Percentiles rank a stretch among this genome's conserved stretches.
These are phyloP conservation scores for Hyperoodon ampullatus DNA, from an alignment of 2,113 vertebrate genomes.

Conservation along the genomic window DNA sequence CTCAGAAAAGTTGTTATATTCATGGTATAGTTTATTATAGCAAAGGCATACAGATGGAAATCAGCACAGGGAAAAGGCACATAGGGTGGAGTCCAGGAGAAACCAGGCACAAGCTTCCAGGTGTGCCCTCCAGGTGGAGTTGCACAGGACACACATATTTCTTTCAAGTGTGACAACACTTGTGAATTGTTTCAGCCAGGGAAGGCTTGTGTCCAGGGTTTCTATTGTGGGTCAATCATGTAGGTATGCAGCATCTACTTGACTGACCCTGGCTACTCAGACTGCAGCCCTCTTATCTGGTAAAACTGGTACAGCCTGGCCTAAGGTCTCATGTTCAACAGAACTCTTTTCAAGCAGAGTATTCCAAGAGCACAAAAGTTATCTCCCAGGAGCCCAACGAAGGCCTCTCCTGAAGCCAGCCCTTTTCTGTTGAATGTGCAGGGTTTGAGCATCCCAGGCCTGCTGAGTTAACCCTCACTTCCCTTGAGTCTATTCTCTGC, in stretches of 20 bases:
- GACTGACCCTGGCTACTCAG: background rate
- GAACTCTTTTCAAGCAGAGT: background rate
- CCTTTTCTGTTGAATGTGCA: background rate
- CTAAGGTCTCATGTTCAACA: background rate
- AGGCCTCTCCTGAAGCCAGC: background rate
- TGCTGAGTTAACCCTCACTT: background rate
- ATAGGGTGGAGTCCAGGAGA: background rate
- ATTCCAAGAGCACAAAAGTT: background rate
- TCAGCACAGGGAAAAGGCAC: background rate
- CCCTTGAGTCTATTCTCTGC: background rate
- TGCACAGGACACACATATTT: too few relatives aligned
- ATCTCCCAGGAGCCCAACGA: background rate
- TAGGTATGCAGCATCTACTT: background rate
- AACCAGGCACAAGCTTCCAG: background rate
- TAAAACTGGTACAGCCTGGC: background rate
- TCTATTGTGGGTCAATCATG: background rate
- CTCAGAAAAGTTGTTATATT: background rate
- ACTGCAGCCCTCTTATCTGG: background rate
- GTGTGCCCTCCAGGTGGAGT: background rate
- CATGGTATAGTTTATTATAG: background rate
- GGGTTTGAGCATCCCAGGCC: background rate
- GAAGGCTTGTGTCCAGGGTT: background rate
- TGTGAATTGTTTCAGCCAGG: background rate
- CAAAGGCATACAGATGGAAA: background rate
- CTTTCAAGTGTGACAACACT: background rate